Evolutionary conservation across 2,888 invertebrate species (phyloP), one percentile per base, ranked within the genome.

Genomic region (Perizoma affinitatum): DNA sequence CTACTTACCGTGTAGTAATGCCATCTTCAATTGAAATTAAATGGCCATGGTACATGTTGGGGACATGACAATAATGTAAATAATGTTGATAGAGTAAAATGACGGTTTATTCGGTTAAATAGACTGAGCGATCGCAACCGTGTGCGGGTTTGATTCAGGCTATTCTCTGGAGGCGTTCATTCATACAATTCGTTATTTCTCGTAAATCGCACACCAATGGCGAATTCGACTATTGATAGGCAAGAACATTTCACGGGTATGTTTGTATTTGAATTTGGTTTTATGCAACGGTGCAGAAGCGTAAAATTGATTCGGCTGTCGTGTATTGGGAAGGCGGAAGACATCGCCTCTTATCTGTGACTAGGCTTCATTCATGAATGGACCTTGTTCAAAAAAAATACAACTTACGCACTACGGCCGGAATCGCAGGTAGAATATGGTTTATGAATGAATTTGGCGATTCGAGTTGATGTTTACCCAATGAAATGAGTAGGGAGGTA

Each of bases 151-250:
- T 67, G 67, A 71, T 67, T 65, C 42, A 65, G 58, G 49, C 62
- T 76, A 88, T 91, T 90, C 85, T 87, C 80, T 71, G 64, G 84
- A 89, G 90, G 90, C 84, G 90, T 90, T 87, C 88, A 80, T 78
- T 86, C 87, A 79, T 78, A 75, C 78, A 78, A 83, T 85, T 82
- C 82, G 82, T 81, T 86, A 83, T 84, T 87, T 74, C 68, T 63
- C 67, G 72, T 77, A 80, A 83, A 85, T 80, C 78, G 75, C 71
- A 69, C 69, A 69, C 67, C 75, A 76, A 76, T 76, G 79, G 65
- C 67, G 69, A 76, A 81, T 75, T 74, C 63, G 48, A 59, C 72
- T 72, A 75, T 82, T 73, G 74, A 76, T 73, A 66, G 55, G 66
- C 35, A 53, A 5, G 41, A 74, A 75, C 77, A 47, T 66, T 78